Percentiles rank a stretch among this genome's conserved stretches.
phyloP scores from a whole-genome alignment of 2,888 invertebrate species.

The Spilosoma lubricipeda region DNA sequence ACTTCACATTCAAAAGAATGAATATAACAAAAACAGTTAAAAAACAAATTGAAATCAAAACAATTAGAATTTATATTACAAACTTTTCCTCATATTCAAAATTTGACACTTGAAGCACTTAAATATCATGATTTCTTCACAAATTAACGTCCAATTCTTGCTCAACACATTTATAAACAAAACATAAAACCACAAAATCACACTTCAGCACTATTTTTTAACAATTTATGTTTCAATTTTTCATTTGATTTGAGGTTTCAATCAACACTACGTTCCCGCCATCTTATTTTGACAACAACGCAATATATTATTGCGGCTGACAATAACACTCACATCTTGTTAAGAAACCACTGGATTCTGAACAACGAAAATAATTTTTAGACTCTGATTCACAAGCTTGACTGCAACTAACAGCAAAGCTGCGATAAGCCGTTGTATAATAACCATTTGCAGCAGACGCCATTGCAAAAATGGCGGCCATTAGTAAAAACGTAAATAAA shows the following conservation, averaged over 20 bases:
- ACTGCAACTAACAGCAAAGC: constrained; percentile 6
- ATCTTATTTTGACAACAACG: neutral
- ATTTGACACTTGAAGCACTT: no score
- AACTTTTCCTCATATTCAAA: neutral
- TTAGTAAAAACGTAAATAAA: neutral
- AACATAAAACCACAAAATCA: no score
- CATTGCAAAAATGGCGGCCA: constrained; percentile 1
- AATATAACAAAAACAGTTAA: no score
- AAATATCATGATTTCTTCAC: no score
- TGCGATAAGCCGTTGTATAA: constrained; percentile 1
- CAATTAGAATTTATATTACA: neutral
- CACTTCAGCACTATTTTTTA: no score
- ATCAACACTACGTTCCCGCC: neutral
- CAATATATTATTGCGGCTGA: neutral
- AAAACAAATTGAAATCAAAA: neutral
- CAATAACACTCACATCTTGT: constrained; percentile 8
- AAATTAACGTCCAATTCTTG: no score
- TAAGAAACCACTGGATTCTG: neutral
- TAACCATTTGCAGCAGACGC: neutral
- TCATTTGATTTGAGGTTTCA: no score
- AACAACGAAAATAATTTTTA: neutral
- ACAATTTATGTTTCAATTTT: no score
- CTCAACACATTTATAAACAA: no score
- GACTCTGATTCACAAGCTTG: constrained; percentile 10
- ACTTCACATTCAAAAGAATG: neutral